Conservation (phyloP, 2,888 invertebrate species). For the Cerceris ruficornis region DNA sequence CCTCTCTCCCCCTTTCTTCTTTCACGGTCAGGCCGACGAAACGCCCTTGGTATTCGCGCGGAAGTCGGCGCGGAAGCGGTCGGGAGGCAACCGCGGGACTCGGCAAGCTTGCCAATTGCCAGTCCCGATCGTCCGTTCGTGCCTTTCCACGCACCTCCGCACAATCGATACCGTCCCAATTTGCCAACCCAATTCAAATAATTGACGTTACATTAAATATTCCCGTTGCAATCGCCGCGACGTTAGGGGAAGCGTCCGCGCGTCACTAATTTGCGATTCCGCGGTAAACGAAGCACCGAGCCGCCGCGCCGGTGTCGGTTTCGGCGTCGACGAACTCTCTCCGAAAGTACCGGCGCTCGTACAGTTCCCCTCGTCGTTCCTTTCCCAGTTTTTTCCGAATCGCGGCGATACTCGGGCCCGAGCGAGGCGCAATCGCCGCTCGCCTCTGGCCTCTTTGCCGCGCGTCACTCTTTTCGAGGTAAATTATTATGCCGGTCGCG, state of each 20-base stretch:
- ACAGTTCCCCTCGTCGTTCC: neutral
- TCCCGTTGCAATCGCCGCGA: conserved; percentile 62
- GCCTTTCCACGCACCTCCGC: conserved; percentile 38
- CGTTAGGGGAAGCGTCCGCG: conserved; percentile 54
- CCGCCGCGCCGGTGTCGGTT: conserved; percentile 29
- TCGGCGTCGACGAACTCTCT: no score
- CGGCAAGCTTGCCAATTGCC: conserved; percentile 43
- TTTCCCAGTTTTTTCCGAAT: neutral
- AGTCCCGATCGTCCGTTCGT: conserved; percentile 1
- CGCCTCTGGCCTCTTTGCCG: neutral
- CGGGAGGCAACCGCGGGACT: neutral
- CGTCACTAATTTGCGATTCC: conserved; percentile 63
- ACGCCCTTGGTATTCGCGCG: neutral
- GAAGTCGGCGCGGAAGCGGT: neutral
- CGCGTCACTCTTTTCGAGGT: neutral
- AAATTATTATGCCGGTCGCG: neutral
- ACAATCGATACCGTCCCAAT: conserved; percentile 64
- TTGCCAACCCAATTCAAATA: conserved; percentile 60
- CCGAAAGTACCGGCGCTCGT: no score
- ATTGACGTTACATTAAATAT: conserved; percentile 68
- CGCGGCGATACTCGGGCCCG: no score
- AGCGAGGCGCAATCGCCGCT: no score
- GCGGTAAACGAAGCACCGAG: conserved; percentile 52
- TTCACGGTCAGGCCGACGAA: neutral
- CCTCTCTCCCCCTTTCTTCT: conserved; percentile 10